Evolutionary conservation across 2,113 vertebrate species (phyloP).

Genomic region (Sterrhoptilus dennistouni): DNA sequence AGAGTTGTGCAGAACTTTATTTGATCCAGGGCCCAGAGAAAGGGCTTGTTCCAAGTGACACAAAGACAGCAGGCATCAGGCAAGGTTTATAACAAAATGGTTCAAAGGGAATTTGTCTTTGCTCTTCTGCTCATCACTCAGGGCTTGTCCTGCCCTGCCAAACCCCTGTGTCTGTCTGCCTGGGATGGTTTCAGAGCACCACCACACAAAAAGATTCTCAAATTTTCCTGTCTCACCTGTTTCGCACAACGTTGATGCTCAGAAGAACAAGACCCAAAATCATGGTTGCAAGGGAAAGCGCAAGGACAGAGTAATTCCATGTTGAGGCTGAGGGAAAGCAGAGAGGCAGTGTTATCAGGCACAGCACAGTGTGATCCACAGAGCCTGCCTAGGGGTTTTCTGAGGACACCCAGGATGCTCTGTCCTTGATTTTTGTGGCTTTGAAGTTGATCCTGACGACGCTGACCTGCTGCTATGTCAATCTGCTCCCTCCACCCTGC

Average conservation of each 20-base stretch:
- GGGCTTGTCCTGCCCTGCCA: background rate
- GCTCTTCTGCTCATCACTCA: background rate
- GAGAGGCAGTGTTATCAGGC: background rate
- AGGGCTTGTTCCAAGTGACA: background rate
- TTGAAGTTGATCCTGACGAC: background rate
- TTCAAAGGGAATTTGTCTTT: background rate
- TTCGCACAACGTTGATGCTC: slow-evolving; percentile 75
- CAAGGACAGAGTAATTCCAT: slow-evolving; percentile 85
- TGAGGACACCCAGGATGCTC: background rate
- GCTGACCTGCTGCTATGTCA: background rate
- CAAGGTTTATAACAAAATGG: background rate
- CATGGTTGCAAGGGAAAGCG: slow-evolving; percentile 65
- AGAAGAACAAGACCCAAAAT: slow-evolving; percentile 82
- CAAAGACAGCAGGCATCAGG: background rate
- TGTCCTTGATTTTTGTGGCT: background rate
- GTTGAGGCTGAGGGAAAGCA: slow-evolving; percentile 69
- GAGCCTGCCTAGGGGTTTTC: background rate
- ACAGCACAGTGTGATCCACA: background rate
- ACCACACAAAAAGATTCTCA: background rate
- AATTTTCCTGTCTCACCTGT: slow-evolving; percentile 75
- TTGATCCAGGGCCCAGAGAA: background rate
- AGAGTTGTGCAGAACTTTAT: background rate
- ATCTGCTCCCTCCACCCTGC: background rate
- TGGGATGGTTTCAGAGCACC: background rate
- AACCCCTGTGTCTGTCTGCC: background rate